Conservation (phyloP, 2,797 vertebrate species). For the Coilia nasus region DNA sequence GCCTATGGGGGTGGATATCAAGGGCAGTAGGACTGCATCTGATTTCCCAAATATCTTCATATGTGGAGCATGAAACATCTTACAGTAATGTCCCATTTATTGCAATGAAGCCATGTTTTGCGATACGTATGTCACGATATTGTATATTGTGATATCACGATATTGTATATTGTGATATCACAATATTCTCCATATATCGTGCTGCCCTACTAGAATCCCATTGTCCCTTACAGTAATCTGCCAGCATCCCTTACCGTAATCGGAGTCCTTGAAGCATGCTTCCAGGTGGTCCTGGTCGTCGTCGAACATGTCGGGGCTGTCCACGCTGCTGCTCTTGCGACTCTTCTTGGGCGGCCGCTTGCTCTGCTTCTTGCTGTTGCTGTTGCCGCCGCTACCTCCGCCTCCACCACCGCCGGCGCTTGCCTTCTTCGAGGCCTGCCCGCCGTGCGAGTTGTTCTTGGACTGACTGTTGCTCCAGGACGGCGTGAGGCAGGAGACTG, state of each 20-base stretch:
- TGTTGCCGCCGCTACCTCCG: slow-evolving; percentile 46
- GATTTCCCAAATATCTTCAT: too few species aligned
- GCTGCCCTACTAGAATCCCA: not conserved
- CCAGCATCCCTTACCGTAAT: slow-evolving; percentile 81
- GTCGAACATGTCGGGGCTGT: slow-evolving; percentile 88
- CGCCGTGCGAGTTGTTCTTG: slow-evolving; percentile 82
- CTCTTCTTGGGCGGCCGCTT: slow-evolving; percentile 90
- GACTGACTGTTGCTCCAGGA: slow-evolving; percentile 88
- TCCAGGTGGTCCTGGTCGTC: slow-evolving; percentile 97
- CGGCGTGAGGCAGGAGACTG: slow-evolving; percentile 89
- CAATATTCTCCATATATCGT: too few species aligned
- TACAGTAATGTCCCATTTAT: too few species aligned
- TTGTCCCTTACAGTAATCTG: slow-evolving; percentile 82
- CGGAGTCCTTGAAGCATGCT: slow-evolving; percentile 97
- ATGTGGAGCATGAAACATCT: too few species aligned
- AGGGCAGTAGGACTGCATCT: too few species aligned
- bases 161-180: too few species aligned
- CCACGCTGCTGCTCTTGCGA: slow-evolving; percentile 85
- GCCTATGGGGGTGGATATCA: too few species aligned
- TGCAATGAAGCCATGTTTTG: too few species aligned
- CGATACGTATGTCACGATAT: too few species aligned
- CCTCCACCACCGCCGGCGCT: slow-evolving; percentile 53
- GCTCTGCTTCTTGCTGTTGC: slow-evolving; percentile 76
- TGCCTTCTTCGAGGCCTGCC: slow-evolving; percentile 80
- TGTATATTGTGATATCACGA: too few species aligned